These are phyloP conservation scores for Calameuta filiformis DNA, from an alignment of 2,888 invertebrate genomes.

Conservation along the genomic window DNA sequence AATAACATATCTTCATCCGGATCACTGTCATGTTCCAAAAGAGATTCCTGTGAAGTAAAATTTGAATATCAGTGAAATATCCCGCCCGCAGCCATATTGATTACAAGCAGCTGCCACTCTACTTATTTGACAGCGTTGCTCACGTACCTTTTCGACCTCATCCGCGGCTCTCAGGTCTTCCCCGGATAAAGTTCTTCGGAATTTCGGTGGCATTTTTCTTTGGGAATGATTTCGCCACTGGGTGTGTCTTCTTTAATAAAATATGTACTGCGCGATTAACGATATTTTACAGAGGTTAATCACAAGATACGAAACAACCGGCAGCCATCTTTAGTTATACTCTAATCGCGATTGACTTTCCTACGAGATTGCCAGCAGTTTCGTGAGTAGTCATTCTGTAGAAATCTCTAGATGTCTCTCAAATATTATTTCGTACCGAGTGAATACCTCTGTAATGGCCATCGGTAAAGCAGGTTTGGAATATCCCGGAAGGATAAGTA, in stretches of 20 bases:
- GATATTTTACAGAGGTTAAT: not conserved
- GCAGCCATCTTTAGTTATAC: not conserved
- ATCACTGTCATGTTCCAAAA: conserved; percentile 61
- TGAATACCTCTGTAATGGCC: not conserved
- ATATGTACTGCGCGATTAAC: not conserved
- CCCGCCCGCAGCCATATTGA: conserved; percentile 22
- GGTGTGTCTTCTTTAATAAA: not conserved
- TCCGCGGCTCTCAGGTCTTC: conserved; percentile 49
- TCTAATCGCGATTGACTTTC: not conserved
- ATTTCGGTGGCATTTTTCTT: conserved; percentile 41
- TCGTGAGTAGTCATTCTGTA: not conserved
- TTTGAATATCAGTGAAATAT: conserved; percentile 14
- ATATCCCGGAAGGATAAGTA: not conserved
- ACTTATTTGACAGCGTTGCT: not conserved
- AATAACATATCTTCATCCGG: conserved; percentile 58
- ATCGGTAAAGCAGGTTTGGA: not conserved
- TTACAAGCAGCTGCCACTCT: conserved; percentile 12
- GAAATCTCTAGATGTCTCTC: not conserved
- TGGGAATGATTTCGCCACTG: not conserved
- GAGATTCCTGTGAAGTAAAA: conserved; percentile 46
- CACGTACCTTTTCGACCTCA: conserved; percentile 52
- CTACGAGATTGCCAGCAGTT: not conserved
- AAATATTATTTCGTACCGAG: not conserved
- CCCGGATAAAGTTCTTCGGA: conserved; percentile 45
- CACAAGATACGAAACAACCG: not conserved